Percentiles rank a stretch among this genome's conserved stretches.
phyloP scores from a whole-genome alignment of 2,113 vertebrate genomes.

The Rynchops niger region DNA sequence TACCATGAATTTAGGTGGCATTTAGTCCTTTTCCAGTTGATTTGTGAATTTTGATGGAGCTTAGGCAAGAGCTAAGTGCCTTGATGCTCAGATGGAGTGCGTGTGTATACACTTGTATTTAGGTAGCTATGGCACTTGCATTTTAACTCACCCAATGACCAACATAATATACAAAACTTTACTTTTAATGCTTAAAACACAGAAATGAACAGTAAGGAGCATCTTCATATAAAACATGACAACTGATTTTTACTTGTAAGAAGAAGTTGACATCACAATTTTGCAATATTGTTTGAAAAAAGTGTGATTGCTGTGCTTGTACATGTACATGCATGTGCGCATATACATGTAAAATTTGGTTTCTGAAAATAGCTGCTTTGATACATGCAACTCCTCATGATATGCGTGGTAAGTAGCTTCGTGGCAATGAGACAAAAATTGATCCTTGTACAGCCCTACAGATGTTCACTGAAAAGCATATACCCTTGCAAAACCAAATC shows the following conservation, averaged over 20 bases:
- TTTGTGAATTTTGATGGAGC: background rate
- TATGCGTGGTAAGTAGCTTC: background rate
- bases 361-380: background rate
- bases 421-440: background rate
- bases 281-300: background rate
- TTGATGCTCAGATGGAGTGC: background rate
- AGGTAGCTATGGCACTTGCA: background rate
- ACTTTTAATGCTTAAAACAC: background rate
- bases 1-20: background rate
- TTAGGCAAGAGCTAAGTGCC: background rate
- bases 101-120: background rate
- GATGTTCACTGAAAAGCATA: background rate
- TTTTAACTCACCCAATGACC: background rate
- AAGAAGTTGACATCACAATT: background rate
- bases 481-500: background rate
- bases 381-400: background rate
- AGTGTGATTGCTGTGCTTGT: fast-evolving
- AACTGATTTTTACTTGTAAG: background rate
- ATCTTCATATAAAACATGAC: background rate
- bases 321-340: too few species aligned
- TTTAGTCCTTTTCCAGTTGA: background rate
- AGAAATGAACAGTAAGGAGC: background rate
- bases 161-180: background rate
- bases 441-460: background rate
- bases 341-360: background rate